phyloP scores from a whole-genome alignment of 92 coral and sea anemone species.

The Heliopora coerulea region DNA sequence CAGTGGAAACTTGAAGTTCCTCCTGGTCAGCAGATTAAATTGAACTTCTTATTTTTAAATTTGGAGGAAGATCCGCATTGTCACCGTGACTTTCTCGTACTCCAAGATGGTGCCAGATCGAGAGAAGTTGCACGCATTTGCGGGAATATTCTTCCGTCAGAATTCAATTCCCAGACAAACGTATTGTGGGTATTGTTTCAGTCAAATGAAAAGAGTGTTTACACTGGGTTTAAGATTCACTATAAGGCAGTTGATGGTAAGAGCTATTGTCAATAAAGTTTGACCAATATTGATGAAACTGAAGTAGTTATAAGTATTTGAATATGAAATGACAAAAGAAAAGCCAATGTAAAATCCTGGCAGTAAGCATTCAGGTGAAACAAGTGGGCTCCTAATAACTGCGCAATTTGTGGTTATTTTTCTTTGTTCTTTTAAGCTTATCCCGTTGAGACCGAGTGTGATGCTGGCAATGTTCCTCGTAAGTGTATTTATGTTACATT shows the following conservation, averaged over 20 bases:
- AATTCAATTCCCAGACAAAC: slow-evolving; percentile 56
- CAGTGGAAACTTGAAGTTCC: slow-evolving; percentile 61
- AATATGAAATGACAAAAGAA: not conserved
- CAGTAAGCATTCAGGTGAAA: too few species aligned
- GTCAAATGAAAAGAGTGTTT: slow-evolving; percentile 27
- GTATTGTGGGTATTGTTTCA: slow-evolving; percentile 56
- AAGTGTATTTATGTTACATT: too few species aligned
- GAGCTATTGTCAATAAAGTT: not conserved
- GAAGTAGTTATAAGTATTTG: slow-evolving; percentile 9
- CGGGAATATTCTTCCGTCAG: slow-evolving; percentile 55
- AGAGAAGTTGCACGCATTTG: slow-evolving; percentile 55
- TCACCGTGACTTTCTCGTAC: slow-evolving; percentile 55
- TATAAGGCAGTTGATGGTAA: slow-evolving; percentile 21
- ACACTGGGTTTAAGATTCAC: slow-evolving; percentile 56
- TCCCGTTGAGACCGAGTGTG: too few species aligned
- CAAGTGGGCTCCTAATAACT: too few species aligned
- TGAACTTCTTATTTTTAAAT: slow-evolving; percentile 49
- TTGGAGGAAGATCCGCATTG: slow-evolving; percentile 53
- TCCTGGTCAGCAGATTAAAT: slow-evolving; percentile 47
- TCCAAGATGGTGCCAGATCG: slow-evolving; percentile 48
- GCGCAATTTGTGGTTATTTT: not conserved
- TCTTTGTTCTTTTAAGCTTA: not conserved
- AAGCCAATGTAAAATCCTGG: too few species aligned
- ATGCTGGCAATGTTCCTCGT: too few species aligned
- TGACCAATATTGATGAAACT: slow-evolving; percentile 10